Percentiles rank a stretch among this genome's conserved stretches.
Conservation (phyloP, 2,113 vertebrate species). For the Bubalus kerabau region DNA sequence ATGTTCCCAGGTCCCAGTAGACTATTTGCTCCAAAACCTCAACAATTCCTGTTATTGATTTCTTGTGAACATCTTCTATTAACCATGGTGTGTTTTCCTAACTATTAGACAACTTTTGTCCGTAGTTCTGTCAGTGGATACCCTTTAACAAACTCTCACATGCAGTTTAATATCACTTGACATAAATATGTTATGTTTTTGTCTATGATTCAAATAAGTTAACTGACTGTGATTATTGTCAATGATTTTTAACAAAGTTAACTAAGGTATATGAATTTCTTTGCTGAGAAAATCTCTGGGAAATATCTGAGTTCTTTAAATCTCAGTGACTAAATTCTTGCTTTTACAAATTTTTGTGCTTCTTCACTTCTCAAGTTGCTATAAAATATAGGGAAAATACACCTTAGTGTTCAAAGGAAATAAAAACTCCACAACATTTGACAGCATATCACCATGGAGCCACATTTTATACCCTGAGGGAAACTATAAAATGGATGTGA, state of each 20-base stretch:
- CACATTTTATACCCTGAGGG: neutral
- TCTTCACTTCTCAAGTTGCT: neutral
- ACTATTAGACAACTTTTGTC: neutral
- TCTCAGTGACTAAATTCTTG: neutral
- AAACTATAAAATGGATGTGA: neutral
- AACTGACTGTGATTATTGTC: neutral
- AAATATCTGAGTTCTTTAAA: neutral
- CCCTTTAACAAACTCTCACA: neutral
- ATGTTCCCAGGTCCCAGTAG: neutral
- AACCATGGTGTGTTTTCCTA: neutral
- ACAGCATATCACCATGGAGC: neutral
- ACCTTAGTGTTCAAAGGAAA: neutral
- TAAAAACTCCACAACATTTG: neutral
- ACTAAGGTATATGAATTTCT: neutral
- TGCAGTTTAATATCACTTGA: neutral
- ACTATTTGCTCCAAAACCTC: neutral
- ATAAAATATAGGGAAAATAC: neutral
- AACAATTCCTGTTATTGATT: neutral
- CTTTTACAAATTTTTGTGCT: neutral
- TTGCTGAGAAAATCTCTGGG: neutral
- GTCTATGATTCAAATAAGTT: neutral
- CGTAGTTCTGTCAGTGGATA: neutral
- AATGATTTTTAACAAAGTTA: neutral
- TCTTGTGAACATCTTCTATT: neutral
- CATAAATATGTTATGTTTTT: neutral